Evolutionary conservation across 2,113 vertebrate genomes (phyloP).

Genomic region (Donacobius atricapilla): DNA sequence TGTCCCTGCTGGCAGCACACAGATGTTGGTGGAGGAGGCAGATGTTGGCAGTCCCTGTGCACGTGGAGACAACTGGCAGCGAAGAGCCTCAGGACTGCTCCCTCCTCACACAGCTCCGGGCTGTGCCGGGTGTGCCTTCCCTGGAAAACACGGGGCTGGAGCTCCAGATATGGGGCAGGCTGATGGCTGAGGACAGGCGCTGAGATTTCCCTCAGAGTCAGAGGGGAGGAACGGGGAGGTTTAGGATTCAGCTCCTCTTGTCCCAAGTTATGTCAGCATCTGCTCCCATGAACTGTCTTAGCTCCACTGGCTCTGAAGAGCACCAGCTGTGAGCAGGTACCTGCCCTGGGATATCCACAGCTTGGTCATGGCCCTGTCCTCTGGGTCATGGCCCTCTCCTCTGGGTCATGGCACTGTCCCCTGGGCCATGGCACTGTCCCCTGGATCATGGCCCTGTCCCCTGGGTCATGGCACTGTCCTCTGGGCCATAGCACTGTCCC

Average conservation of each 20-base stretch:
- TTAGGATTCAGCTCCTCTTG: background rate
- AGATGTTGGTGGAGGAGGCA: background rate
- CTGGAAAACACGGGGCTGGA: background rate
- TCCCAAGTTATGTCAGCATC: background rate
- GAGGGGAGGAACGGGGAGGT: rapidly evolving
- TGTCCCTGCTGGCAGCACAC: background rate
- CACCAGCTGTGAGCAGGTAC: rapidly evolving
- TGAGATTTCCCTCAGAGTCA: background rate
- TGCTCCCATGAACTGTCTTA: background rate
- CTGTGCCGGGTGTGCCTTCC: background rate
- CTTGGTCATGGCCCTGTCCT: too few species aligned
- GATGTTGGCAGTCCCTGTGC: background rate
- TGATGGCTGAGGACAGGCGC: background rate
- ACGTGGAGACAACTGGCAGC: background rate
- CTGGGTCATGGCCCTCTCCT: too few species aligned
- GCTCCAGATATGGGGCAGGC: rapidly evolving
- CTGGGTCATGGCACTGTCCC: too few species aligned
- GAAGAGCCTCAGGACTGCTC: background rate
- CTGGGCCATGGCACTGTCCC: too few species aligned
- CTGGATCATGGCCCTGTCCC: too few species aligned
- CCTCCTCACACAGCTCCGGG: background rate
- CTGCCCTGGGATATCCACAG: background rate
- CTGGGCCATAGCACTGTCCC: too few species aligned
- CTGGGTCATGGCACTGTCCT: too few species aligned
- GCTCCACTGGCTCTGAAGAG: background rate